Percentiles rank a stretch among this genome's conserved stretches.
Conservation (phyloP, 2,888 invertebrate genomes). For the Crematogaster levior region DNA sequence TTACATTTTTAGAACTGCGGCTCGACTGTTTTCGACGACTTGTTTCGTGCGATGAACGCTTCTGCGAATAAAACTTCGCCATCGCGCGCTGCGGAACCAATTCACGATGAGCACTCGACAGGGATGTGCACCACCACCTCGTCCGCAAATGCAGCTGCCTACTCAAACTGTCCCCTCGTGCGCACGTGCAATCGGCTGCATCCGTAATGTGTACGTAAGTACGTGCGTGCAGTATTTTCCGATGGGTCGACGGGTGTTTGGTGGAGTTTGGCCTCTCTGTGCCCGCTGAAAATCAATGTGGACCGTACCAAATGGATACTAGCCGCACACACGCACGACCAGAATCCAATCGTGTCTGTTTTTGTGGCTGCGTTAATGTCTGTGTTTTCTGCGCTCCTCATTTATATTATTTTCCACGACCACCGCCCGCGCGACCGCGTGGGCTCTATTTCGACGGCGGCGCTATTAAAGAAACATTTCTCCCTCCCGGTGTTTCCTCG, state of each 20-base stretch:
- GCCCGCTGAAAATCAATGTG: conserved; percentile 56
- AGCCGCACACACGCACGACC: neutral
- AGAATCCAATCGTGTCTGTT: conserved; percentile 15
- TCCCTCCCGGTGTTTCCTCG: neutral
- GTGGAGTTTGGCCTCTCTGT: conserved; percentile 11
- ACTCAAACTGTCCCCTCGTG: conserved; percentile 50
- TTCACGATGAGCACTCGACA: conserved; percentile 51
- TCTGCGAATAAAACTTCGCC: conserved; percentile 26
- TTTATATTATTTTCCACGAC: conserved; percentile 11
- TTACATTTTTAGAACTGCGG: neutral
- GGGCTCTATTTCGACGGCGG: neutral
- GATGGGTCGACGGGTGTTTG: neutral
- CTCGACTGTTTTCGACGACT: conserved; percentile 7
- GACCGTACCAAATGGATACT: conserved; percentile 2
- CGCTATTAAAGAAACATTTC: conserved; percentile 49
- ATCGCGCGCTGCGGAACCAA: conserved; percentile 34
- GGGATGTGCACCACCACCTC: conserved; percentile 46
- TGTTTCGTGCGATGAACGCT: conserved; percentile 37
- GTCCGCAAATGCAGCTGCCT: conserved; percentile 52
- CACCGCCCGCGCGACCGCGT: neutral
- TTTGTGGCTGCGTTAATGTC: conserved; percentile 17
- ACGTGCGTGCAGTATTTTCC: conserved; percentile 52
- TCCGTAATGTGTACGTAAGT: conserved; percentile 59
- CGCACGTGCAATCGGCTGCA: conserved; percentile 27
- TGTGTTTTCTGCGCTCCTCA: neutral